Evolutionary conservation across 2,888 invertebrate genomes (phyloP), one percentile per base, ranked within the genome.

Genomic region (Conistra vaccinii): DNA sequence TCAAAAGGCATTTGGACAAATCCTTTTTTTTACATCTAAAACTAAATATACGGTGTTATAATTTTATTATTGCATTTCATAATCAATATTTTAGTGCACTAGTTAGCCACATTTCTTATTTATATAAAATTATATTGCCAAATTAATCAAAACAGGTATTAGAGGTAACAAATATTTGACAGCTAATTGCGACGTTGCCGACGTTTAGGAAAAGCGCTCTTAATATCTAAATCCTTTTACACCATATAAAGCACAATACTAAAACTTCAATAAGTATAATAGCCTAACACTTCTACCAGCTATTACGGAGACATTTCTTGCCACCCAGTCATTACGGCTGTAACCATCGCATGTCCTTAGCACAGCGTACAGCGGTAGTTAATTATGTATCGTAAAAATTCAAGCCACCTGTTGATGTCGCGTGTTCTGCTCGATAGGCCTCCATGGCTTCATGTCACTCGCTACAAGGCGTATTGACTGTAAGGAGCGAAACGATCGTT

Each of bases 331-430:
- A 73, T 70, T 76, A 68, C 17, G 29, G 12, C 20, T 68, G 57
- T 67, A 69, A 62, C 53, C 45, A 71, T 45, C 32, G 62, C 68
- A 69, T 69, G 78, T 69, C 73, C 69, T 63, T 45, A 69, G 61
- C 60, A 60, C 29, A 58, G 55, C 51, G n/a, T 57, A 68, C 60
- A 48, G 39, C 51, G 63, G 61, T 67, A 81, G 73, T 85, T 88
- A 88, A 86, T 87, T 85, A 88, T 86, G 85, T 81, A 88, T 83
- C 84, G 83, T 87, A 81, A 87, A 87, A 87, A 86, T 87, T 80
- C 83, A 57, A 65, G 67, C 85, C 85, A 90, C 90, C 88, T 90
- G 90, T 90, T 89, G 90, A 75, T 62, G 73, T 87, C 81, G 87
- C 89, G 86, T 89, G 88, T 69, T 62, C 71, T 65, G 45, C 53